Conservation (phyloP, 1,140 invertebrate species). For the Diabrotica undecimpunctata region DNA sequence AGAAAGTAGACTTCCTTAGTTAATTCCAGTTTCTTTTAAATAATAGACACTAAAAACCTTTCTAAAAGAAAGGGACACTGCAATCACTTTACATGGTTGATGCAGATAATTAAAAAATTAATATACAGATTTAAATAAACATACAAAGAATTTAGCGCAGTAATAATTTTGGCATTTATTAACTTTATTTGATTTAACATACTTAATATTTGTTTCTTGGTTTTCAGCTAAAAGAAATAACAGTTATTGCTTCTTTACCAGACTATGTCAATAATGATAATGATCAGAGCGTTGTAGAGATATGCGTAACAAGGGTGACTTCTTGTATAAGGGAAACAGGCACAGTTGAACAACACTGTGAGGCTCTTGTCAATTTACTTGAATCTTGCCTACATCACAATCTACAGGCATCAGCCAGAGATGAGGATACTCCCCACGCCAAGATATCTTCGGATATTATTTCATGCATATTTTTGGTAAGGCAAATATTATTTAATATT, state of each 20-base stretch:
- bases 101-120: too few relatives aligned
- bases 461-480: slow-evolving; percentile 89
- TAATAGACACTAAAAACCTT: too few relatives aligned
- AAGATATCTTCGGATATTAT: slow-evolving; percentile 93
- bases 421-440: slow-evolving; percentile 89
- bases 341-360: slow-evolving; percentile 80
- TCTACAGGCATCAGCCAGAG: slow-evolving; percentile 70
- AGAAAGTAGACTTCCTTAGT: too few relatives aligned
- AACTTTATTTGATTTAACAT: neutral
- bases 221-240: slow-evolving; percentile 65
- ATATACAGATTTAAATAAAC: too few relatives aligned
- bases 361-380: slow-evolving; percentile 75
- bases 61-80: too few relatives aligned
- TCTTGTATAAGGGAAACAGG: slow-evolving; percentile 86
- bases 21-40: too few relatives aligned
- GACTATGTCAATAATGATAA: slow-evolving; percentile 83
- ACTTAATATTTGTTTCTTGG: slow-evolving; percentile 1
- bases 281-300: slow-evolving; percentile 91
- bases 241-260: slow-evolving; percentile 71
- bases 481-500: slow-evolving; percentile 30
- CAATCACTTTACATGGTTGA: too few relatives aligned
- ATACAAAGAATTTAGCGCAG: too few relatives aligned
- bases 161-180: too few relatives aligned
- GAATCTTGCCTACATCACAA: slow-evolving; percentile 86
- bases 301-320: slow-evolving; percentile 83